These are phyloP conservation scores for Anastrepha ludens DNA, from an alignment of 1,140 invertebrate species.

Conservation along the genomic window DNA sequence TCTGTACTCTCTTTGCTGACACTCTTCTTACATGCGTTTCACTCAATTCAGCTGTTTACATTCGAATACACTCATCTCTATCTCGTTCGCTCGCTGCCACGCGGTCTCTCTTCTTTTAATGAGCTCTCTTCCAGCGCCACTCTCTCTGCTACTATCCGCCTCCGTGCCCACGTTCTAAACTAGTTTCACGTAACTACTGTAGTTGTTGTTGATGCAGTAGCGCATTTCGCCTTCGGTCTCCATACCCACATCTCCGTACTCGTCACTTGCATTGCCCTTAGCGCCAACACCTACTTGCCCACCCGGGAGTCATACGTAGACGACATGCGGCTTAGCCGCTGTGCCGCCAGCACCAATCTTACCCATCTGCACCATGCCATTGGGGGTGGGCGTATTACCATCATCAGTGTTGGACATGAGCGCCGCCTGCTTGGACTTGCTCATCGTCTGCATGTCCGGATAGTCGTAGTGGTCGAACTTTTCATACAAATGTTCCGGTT, in stretches of 20 bases:
- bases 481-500: conserved; percentile 73
- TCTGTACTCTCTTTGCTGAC: background rate
- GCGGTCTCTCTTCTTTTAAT: background rate
- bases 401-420: conserved; percentile 31
- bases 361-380: conserved; percentile 25
- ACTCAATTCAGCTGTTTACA: background rate
- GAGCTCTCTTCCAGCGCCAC: no score
- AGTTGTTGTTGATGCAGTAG: conserved; percentile 57
- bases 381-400: conserved; percentile 34
- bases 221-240: conserved; percentile 55
- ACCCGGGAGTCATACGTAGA: conserved; percentile 73
- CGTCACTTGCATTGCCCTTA: background rate
- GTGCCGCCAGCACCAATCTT: conserved; percentile 54
- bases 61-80: background rate
- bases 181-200: conserved; percentile 58
- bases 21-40: no score
- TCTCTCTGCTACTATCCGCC: background rate
- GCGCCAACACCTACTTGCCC: conserved; percentile 47
- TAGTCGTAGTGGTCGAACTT: conserved; percentile 74
- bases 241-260: background rate
- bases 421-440: conserved; percentile 68
- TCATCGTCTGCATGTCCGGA: conserved; percentile 71
- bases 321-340: conserved; percentile 69
- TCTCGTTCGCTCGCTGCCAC: background rate
- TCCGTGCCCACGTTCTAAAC: conserved; percentile 47